Base-by-base conservation (phyloP, 2,888 invertebrate species). In the Lepidochrysops patricia region DNA sequence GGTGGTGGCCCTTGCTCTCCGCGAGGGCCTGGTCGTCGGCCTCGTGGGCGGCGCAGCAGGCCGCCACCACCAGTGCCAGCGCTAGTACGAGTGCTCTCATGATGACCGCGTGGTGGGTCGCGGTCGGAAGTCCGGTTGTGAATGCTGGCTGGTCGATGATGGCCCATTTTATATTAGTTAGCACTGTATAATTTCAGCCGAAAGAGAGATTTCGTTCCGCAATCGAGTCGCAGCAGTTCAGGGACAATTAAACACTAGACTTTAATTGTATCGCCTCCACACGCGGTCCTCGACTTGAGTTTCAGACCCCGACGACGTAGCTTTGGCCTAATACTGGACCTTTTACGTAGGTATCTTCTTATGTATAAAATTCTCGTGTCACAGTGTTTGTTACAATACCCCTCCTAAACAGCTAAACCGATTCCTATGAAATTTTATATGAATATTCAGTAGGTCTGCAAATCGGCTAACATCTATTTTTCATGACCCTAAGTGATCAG, bases 1-100 rank as follows among this genome's bases (percentile, higher is more conserved):
- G 84, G 66, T 87, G 84, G 69, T 85, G 83, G 9, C 84, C 81
- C 64, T 84, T 88, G 66, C 90, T 90, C 35, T 89, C 90, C 13
- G 89, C 91, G 62, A 89, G 82, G 26, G 88, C 90, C 62, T 80
- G 86, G 70, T 89, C 81, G 12, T 75, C 77, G 57, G 72, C 75
- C 63, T 73, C 76, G 61, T 72, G 67, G 35, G 77, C 85, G 68
- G 72, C 66, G 70, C 84, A 66, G 70, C 84, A 82, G 34, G 78
- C 65, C 57, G 81, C 85, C 70, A 73, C 83, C 37, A 85, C 73
- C 76, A 84, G 83, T 62, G 85, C 59, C 62, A 79, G 77, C 62
- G 80, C 85, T 64, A 79, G 65, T 69, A 80, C 73, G 66, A 89
- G 64, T 68, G 69, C 75, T 76, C 76, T 87, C 84, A 84, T 89